Conservation (phyloP, 2,888 invertebrate genomes). For the Drosophila pseudotalamancana region DNA sequence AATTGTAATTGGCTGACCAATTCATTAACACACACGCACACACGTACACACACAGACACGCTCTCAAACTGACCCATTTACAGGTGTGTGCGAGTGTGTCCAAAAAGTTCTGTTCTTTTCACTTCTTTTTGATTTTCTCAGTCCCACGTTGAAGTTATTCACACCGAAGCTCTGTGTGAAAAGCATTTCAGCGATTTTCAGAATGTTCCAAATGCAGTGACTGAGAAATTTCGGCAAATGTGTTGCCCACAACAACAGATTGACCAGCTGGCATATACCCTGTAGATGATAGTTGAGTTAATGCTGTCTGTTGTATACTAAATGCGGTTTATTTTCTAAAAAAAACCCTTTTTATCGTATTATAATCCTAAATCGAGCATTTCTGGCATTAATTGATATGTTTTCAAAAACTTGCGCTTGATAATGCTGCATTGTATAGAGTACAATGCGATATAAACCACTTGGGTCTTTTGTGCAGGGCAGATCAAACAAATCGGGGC, state of each 20-base stretch:
- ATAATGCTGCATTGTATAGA: background rate
- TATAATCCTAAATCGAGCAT: too few relatives aligned
- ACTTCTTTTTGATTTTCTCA: slow-evolving; percentile 51
- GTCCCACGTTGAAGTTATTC: slow-evolving; percentile 72
- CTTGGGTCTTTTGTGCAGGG: slow-evolving; percentile 20
- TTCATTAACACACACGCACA: slow-evolving; percentile 57
- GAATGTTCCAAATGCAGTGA: slow-evolving; percentile 51
- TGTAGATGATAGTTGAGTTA: too few relatives aligned
- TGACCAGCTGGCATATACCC: slow-evolving; percentile 6
- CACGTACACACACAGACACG: too few relatives aligned
- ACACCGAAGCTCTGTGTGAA: slow-evolving; percentile 81
- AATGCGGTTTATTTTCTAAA: too few relatives aligned
- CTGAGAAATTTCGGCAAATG: slow-evolving; percentile 68
- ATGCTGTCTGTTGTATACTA: too few relatives aligned
- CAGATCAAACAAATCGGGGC: slow-evolving; percentile 37
- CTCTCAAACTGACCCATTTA: slow-evolving; percentile 26
- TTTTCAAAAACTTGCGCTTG: too few relatives aligned
- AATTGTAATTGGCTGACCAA: slow-evolving; percentile 58
- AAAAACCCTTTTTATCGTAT: too few relatives aligned
- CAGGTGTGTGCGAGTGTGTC: slow-evolving; percentile 11
- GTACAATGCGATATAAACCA: background rate
- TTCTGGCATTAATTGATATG: too few relatives aligned
- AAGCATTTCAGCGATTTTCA: slow-evolving; percentile 71
- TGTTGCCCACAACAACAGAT: slow-evolving; percentile 28
- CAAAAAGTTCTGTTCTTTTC: slow-evolving; percentile 24